Evolutionary conservation across 2,888 invertebrate species (phyloP).

Genomic region (Panopea generosa): DNA sequence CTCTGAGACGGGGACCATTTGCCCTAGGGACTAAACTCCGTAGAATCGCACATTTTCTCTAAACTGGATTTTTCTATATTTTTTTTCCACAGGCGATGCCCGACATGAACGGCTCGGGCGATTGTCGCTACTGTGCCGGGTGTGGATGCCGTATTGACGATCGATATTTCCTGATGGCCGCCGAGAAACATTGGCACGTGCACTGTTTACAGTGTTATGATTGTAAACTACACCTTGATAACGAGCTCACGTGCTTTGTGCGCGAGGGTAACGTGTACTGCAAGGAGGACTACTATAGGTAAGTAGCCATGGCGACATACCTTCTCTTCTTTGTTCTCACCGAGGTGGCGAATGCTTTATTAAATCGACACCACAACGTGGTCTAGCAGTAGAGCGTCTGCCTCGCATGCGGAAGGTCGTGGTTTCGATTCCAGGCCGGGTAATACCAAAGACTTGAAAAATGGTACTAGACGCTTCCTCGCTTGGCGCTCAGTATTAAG

Average conservation of each 20-base stretch:
- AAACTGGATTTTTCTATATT: slow-evolving; percentile 2
- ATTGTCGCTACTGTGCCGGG: slow-evolving; percentile 90
- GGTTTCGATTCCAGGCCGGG: too few species aligned
- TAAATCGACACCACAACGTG: too few species aligned
- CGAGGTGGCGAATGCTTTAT: too few species aligned
- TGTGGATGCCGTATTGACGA: slow-evolving; percentile 95
- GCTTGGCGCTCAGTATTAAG: too few species aligned
- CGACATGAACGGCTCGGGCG: slow-evolving; percentile 65
- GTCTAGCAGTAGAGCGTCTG: too few species aligned
- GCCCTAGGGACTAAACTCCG: too few species aligned
- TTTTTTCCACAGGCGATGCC: slow-evolving; percentile 69
- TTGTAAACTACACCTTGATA: slow-evolving; percentile 94
- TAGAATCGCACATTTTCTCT: too few species aligned
- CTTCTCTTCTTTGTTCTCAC: too few species aligned
- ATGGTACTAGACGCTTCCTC: too few species aligned
- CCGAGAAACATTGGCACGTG: slow-evolving; percentile 96
- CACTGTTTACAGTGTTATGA: slow-evolving; percentile 94
- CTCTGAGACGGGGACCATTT: too few species aligned
- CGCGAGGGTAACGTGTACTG: slow-evolving; percentile 97
- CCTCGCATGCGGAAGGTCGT: too few species aligned
- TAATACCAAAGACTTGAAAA: too few species aligned
- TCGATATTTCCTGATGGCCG: slow-evolving; percentile 94
- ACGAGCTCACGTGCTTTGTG: slow-evolving; percentile 96
- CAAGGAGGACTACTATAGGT: slow-evolving; percentile 98
- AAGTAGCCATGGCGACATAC: slow-evolving; percentile 84